Conservation (phyloP, 2,888 invertebrate genomes). For the Mellilla xanthometata region DNA sequence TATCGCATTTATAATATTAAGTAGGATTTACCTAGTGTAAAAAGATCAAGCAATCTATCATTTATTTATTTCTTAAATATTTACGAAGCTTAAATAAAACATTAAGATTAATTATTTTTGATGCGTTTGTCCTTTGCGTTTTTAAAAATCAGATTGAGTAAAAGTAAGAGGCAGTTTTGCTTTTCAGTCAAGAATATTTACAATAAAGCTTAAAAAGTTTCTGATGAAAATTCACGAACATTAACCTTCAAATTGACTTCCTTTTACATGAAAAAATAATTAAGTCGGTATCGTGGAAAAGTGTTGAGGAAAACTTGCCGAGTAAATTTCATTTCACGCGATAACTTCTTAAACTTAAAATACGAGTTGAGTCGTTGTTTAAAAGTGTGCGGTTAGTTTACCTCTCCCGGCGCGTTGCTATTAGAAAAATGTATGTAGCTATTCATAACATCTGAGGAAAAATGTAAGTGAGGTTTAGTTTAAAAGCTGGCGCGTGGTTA, state of each 20-base stretch:
- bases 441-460: slow-evolving; percentile 45
- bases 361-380: slow-evolving; percentile 10
- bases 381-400: slow-evolving; percentile 10
- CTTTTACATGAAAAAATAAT: neutral
- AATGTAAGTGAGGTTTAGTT: slow-evolving; percentile 62
- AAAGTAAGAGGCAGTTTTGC: too few relatives aligned
- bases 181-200: too few relatives aligned
- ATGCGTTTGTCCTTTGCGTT: too few relatives aligned
- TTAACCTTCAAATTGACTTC: neutral
- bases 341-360: slow-evolving; percentile 8
- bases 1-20: too few relatives aligned
- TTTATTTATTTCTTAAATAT: too few relatives aligned
- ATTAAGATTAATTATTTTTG: too few relatives aligned
- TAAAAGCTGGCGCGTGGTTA: slow-evolving; percentile 58
- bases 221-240: too few relatives aligned
- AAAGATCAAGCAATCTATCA: too few relatives aligned
- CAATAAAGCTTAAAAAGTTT: too few relatives aligned
- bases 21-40: too few relatives aligned
- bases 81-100: too few relatives aligned
- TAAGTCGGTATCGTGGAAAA: neutral
- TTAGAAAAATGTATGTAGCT: slow-evolving; percentile 37
- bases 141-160: too few relatives aligned
- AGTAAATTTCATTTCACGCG: slow-evolving; percentile 3
- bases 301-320: neutral
- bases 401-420: slow-evolving; percentile 24